These are phyloP conservation scores for Jacana jacana DNA, from an alignment of 2,113 vertebrate species.

Conservation along the genomic window DNA sequence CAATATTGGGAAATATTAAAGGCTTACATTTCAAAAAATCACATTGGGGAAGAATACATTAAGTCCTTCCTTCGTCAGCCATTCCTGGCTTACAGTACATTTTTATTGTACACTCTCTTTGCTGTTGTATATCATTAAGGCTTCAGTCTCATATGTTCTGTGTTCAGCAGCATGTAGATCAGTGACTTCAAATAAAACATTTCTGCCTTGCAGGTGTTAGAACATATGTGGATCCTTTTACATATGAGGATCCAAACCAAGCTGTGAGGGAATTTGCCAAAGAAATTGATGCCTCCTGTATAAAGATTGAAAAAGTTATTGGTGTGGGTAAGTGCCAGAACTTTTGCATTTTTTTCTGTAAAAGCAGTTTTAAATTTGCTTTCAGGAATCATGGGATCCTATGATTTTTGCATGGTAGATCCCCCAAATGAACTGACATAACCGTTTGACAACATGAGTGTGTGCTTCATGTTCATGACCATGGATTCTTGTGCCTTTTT, in stretches of 20 bases:
- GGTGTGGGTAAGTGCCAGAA: constrained; percentile 88
- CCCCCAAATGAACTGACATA: background rate
- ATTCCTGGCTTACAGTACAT: constrained; percentile 43
- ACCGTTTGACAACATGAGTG: background rate
- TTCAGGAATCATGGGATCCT: background rate
- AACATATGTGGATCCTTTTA: constrained; percentile 97
- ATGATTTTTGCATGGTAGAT: background rate
- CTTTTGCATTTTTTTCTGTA: background rate
- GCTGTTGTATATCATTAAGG: constrained; percentile 59
- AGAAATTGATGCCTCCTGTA: constrained; percentile 97
- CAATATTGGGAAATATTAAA: background rate
- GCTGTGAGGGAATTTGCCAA: constrained; percentile 97
- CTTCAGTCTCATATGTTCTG: constrained; percentile 62
- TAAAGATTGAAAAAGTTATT: constrained; percentile 99
- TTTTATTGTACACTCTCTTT: constrained; percentile 36
- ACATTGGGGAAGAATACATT: background rate
- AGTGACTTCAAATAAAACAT: constrained; percentile 42
- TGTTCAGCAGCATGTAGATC: constrained; percentile 61
- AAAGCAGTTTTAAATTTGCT: background rate
- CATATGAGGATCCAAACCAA: constrained; percentile 98
- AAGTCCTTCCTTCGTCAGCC: constrained; percentile 28
- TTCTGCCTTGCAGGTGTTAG: constrained; percentile 86
- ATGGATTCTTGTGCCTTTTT: background rate
- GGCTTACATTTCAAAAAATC: background rate
- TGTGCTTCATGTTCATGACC: background rate